Evolutionary conservation across 2,888 invertebrate species (phyloP).

Genomic region (Idaea straminata): DNA sequence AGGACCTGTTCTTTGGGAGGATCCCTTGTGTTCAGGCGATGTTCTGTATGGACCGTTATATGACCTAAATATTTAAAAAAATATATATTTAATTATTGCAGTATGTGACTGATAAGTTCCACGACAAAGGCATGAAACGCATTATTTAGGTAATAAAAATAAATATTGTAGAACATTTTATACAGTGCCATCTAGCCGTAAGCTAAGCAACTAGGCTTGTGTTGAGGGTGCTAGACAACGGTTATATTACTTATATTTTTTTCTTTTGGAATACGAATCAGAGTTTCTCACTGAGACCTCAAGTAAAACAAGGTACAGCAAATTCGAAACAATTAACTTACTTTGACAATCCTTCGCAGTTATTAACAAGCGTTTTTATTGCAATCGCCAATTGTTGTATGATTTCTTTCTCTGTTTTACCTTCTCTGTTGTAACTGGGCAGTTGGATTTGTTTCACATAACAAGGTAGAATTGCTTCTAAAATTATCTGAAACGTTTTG

Average conservation of each 20-base stretch:
- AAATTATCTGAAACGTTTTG: conserved; percentile 84
- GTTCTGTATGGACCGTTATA: conserved; percentile 96
- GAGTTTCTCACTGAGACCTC: no score
- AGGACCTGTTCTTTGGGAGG: conserved; percentile 87
- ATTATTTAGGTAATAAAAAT: background rate
- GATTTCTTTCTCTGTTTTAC: conserved; percentile 95
- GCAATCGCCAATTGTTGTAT: conserved; percentile 96
- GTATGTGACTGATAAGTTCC: background rate
- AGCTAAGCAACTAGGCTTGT: no score
- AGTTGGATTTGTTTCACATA: conserved; percentile 96
- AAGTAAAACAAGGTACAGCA: background rate
- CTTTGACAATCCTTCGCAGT: conserved; percentile 98
- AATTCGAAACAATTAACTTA: conserved; percentile 58
- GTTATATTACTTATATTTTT: no score
- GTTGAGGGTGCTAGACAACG: no score
- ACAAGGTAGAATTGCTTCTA: conserved; percentile 97
- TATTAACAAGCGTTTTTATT: conserved; percentile 96
- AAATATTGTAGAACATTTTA: background rate
- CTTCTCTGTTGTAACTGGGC: conserved; percentile 93
- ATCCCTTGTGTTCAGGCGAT: conserved; percentile 95
- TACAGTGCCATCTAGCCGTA: no score
- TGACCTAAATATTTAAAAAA: conserved; percentile 77
- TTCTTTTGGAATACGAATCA: no score
- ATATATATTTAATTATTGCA: background rate
- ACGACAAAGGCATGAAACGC: background rate